These are phyloP conservation scores for Felis chaus DNA, from an alignment of 2,113 vertebrate genomes.

Conservation along the genomic window DNA sequence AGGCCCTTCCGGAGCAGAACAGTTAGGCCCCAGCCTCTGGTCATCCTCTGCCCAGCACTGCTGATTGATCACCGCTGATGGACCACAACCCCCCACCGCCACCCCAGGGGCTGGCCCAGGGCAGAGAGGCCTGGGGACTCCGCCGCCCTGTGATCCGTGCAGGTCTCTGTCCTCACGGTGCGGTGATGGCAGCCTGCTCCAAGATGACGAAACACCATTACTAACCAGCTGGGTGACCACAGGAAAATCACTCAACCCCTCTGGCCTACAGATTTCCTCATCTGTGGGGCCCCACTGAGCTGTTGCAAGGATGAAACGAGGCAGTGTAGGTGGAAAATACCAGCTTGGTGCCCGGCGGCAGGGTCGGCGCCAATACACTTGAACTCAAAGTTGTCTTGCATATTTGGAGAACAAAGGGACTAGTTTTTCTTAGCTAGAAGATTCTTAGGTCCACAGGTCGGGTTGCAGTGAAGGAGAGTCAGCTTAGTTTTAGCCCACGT, in stretches of 20 bases:
- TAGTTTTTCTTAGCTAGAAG: neutral
- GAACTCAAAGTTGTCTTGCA: neutral
- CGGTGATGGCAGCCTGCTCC: neutral
- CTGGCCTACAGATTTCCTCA: constrained; percentile 33
- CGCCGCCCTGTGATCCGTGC: neutral
- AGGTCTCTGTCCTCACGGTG: neutral
- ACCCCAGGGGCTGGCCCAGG: neutral
- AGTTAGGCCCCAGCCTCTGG: neutral
- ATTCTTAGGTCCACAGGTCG: neutral
- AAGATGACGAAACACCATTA: neutral
- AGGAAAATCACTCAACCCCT: constrained; percentile 24
- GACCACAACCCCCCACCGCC: too few relatives aligned
- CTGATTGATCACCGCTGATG: too few relatives aligned
- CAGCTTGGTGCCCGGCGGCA: too few relatives aligned
- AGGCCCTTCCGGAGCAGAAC: neutral
- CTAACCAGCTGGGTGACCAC: neutral
- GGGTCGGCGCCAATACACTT: neutral
- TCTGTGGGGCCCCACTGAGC: neutral
- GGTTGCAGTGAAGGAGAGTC: neutral
- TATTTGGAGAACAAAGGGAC: neutral
- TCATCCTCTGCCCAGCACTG: too few relatives aligned
- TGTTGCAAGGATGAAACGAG: neutral
- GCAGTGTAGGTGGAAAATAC: neutral
- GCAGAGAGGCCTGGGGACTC: neutral
- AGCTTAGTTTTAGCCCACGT: neutral